phyloP scores from a whole-genome alignment of 2,113 vertebrate genomes.

The Suncus etruscus region DNA sequence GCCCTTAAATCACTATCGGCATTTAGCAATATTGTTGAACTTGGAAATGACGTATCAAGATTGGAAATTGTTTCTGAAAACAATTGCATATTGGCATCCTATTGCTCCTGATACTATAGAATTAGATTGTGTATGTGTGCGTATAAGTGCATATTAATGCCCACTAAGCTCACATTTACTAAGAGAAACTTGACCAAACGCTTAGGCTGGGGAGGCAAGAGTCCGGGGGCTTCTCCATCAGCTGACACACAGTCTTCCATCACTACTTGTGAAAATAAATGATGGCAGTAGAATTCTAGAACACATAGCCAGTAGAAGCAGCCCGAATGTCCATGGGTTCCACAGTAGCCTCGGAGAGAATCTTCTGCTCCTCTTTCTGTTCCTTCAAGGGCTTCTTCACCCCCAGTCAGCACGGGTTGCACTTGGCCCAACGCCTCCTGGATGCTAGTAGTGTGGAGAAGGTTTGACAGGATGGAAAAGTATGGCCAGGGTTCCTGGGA shows the following conservation, averaged over 20 bases:
- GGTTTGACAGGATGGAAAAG: constrained; percentile 69
- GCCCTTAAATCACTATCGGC: not conserved
- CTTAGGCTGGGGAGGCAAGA: not conserved
- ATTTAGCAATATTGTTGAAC: constrained; percentile 26
- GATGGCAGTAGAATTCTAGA: not conserved
- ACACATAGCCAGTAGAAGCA: not conserved
- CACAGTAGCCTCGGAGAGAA: not conserved
- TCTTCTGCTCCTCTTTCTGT: constrained; percentile 37
- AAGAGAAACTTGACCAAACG: constrained; percentile 32
- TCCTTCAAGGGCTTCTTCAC: constrained; percentile 37
- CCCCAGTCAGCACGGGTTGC: not conserved
- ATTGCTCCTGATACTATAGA: constrained; percentile 18
- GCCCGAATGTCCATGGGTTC: not conserved
- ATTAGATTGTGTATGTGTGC: not conserved
- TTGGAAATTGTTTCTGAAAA: constrained; percentile 24
- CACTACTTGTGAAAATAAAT: not conserved
- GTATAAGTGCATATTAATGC: not conserved
- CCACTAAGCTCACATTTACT: not conserved
- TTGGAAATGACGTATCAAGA: constrained; percentile 28
- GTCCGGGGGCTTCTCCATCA: not conserved
- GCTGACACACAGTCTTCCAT: not conserved
- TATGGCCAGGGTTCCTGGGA: constrained; percentile 75
- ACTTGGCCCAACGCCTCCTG: constrained; percentile 56
- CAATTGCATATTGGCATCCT: not conserved
- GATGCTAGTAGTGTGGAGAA: constrained; percentile 35